Evolutionary conservation across 2,888 invertebrate species (phyloP).

Genomic region (Sinelater perroti): DNA sequence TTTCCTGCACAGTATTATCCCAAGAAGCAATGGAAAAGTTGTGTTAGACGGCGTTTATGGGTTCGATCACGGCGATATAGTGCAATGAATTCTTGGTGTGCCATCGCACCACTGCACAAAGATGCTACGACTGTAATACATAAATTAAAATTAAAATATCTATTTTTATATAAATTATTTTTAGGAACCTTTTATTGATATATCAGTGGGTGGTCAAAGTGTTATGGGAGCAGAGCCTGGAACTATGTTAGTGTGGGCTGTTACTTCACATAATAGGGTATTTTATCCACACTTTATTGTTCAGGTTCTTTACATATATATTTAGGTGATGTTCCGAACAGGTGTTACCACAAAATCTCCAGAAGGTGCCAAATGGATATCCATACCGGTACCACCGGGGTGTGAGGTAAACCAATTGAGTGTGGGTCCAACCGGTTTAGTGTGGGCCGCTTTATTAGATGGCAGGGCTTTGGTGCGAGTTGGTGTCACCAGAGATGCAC

Average conservation of each 20-base stretch:
- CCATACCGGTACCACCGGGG: constrained; percentile 77
- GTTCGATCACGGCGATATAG: constrained; percentile 86
- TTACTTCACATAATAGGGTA: constrained; percentile 89
- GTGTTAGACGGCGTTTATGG: constrained; percentile 90
- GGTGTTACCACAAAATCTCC: constrained; percentile 84
- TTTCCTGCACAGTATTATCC: constrained; percentile 85
- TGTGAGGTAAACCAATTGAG: constrained; percentile 86
- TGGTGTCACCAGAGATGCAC: constrained; percentile 81
- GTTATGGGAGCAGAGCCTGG: constrained; percentile 81
- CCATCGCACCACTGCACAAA: constrained; percentile 86
- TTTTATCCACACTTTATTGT: background rate
- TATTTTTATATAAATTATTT: constrained; percentile 39
- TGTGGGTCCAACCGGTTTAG: constrained; percentile 85
- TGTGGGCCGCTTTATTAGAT: constrained; percentile 87
- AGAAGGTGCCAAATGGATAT: constrained; percentile 87
- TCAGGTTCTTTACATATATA: constrained; percentile 28
- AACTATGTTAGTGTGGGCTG: constrained; percentile 87
- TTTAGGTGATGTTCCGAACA: constrained; percentile 83
- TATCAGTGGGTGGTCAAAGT: constrained; percentile 85
- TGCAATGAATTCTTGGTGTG: constrained; percentile 93
- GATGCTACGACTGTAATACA: constrained; percentile 77
- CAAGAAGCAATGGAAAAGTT: constrained; percentile 88
- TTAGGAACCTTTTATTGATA: constrained; percentile 91
- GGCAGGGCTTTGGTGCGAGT: constrained; percentile 84
- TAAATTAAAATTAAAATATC: background rate